Percentiles rank a stretch among this genome's conserved stretches.
Conservation (phyloP, 2,888 invertebrate genomes). For the Argyresthia goedartella region DNA sequence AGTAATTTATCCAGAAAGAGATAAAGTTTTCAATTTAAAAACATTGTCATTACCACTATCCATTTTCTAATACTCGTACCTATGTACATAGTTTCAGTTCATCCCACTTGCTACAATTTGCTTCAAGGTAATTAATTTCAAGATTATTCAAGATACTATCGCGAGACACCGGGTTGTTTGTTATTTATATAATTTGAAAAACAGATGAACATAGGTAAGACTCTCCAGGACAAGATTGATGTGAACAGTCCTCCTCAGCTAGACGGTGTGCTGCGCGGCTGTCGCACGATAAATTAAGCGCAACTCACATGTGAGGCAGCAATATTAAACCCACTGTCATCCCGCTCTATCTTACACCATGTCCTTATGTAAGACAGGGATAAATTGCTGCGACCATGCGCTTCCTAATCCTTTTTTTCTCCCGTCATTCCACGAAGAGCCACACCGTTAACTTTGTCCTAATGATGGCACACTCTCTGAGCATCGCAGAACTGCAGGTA, state of each 20-base stretch:
- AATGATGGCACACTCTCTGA: slow-evolving; percentile 21
- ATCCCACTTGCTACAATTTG: too few relatives aligned
- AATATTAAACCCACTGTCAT: slow-evolving; percentile 45
- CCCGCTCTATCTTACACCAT: slow-evolving; percentile 37
- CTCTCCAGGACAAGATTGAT: slow-evolving; percentile 50
- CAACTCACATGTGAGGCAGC: slow-evolving; percentile 51
- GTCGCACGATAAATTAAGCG: slow-evolving; percentile 66
- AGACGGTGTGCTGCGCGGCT: slow-evolving; percentile 47
- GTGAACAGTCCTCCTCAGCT: slow-evolving; percentile 39
- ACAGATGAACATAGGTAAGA: neutral
- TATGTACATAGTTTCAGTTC: too few relatives aligned
- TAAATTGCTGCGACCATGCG: slow-evolving; percentile 31
- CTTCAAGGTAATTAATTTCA: too few relatives aligned
- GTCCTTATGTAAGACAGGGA: slow-evolving; percentile 43
- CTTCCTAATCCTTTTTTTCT: slow-evolving; percentile 61
- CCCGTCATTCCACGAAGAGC: slow-evolving; percentile 35
- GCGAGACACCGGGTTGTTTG: neutral
- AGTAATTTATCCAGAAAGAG: too few relatives aligned
- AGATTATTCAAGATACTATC: too few relatives aligned
- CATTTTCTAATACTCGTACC: too few relatives aligned
- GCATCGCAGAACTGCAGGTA: too few relatives aligned
- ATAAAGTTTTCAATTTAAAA: too few relatives aligned
- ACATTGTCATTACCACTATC: too few relatives aligned
- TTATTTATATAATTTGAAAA: neutral
- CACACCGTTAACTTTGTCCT: slow-evolving; percentile 56